Evolutionary conservation across 2,888 invertebrate species (phyloP), one percentile per base, ranked within the genome.

Genomic region (Ophioninae sp.): DNA sequence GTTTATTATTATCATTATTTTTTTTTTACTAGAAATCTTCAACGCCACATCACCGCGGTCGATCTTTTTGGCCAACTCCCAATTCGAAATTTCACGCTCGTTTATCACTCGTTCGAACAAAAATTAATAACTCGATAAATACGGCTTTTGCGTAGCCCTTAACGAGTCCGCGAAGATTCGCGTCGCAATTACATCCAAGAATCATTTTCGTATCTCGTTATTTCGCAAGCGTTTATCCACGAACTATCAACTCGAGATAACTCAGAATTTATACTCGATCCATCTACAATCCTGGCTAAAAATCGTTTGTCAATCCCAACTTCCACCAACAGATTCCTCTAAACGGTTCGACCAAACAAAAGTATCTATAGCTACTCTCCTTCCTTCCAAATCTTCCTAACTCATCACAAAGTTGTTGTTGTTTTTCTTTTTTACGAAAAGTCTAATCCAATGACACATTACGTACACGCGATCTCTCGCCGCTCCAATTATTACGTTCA

Each of bases 401-500:
- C 2, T 30, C 3, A 30, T 30, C 2, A 1, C 30, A 30, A 3
- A 30, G 30, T 30, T 3, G 30, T 30, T n/a, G n/a, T n/a, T n/a
- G n/a, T n/a, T n/a, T 30, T 61, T 21, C 7, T 21, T 21, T 21
- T 23, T 73, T 59, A 39, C 23, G 10, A 41, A 59, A 41, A 41
- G 2, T 30, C 7, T 30, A 79, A 72, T 76, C 41, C n/a, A 79
- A 79, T 70, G 72, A 72, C 79, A 65, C 72, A 39, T 79, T 73
- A 80, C 73, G 21, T n/a, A 23, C 57, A 61, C 69, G 73, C 44
- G 62, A 80, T 80, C 59, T 68, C n/a, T 17, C 50, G 30, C 50
- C 13, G 50, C 50, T 17, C 59, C 50, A 80, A 74, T 74, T 37
- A 56, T 65, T n/a, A 68, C 75, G 57, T 44, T 64, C 69, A 76